A percentile compares a stretch with the other conserved stretches of the same genome.
Conservation (phyloP, 1,140 invertebrate species). For the Stegodyphus dumicola region DNA sequence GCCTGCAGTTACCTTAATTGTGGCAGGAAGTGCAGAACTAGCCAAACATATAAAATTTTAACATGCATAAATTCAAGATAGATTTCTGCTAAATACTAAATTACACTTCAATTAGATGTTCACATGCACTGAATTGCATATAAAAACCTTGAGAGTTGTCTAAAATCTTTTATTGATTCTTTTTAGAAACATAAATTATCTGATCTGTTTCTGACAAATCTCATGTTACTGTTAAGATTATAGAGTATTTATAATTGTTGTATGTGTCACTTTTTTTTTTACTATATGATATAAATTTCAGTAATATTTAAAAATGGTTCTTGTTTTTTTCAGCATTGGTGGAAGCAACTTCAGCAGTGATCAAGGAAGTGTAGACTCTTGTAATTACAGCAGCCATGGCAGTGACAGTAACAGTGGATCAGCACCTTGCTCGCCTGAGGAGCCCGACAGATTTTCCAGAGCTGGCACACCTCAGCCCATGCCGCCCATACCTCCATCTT, state of each 20-base stretch:
- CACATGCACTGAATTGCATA: too few species aligned
- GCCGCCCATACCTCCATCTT: slow-evolving; percentile 46
- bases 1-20: neutral
- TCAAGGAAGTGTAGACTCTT: slow-evolving; percentile 54
- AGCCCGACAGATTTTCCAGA: slow-evolving; percentile 24
- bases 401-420: slow-evolving; percentile 57
- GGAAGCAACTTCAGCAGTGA: slow-evolving; percentile 57
- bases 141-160: too few species aligned
- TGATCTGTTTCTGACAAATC: neutral
- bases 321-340: slow-evolving; percentile 63
- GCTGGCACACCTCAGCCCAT: slow-evolving; percentile 58
- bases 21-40: too few species aligned
- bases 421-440: slow-evolving; percentile 55
- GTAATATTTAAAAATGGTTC: neutral
- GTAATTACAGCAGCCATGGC: slow-evolving; percentile 51
- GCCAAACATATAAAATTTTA: too few species aligned
- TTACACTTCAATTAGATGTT: too few species aligned
- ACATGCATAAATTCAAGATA: too few species aligned
- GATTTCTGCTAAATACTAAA: too few species aligned
- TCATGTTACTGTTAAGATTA: neutral
- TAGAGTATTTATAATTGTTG: neutral
- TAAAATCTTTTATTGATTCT: too few species aligned
- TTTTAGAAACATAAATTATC: neutral
- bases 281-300: neutral
- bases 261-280: neutral